Base-by-base conservation (phyloP, 2,113 vertebrate species). In the Erythrocercus mccallii region DNA sequence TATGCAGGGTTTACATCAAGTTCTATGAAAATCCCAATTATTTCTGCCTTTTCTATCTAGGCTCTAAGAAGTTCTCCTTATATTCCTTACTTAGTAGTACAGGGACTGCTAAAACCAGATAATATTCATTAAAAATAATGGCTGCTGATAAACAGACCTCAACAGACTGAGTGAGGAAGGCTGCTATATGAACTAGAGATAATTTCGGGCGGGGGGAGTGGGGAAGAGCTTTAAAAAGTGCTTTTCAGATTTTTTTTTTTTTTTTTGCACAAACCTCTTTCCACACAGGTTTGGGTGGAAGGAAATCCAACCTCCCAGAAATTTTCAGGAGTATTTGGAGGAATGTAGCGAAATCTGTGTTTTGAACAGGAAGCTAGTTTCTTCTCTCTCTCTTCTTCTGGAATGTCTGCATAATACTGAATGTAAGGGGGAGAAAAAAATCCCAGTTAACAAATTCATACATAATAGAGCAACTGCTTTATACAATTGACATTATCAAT, bases 231-330 rank as follows among this genome's bases (percentile, higher is more conserved):
- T 62, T 70, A 17, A 38, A 54, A 72, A 73, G 83, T 58, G 47
- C 83, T 93, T 95, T 65, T 47, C 15, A 25, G 33, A 1, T 18
- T 23, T 38, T 10, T 28, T 66, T 38, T 10, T 28, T 66, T 35
- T 25, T 47, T 58, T 91, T 47, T n/a, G 16, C 35, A 93, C 92
- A 92, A 90, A 99, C 99, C 99, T 99, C 99, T 98, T 40, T 99
- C 98, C 53, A 99, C 91, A 96, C 99, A 99, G 16, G 98, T 99
- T 91, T 99, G 99, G 18, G 99, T 99, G 4, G 99, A 99, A 51
- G 99, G 99, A 96, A 99, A 99, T 81, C 99, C 99, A 74, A 99
- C 99, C 89, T 99, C 99, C 99, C 99, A 99, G 97, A 99, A 99
- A 97, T 99, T 98, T 95, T 99, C 99, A 21, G 99, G 99, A 24